These are phyloP conservation scores for Potorous gilbertii DNA, from an alignment of 2,797 vertebrate species.

Conservation along the genomic window DNA sequence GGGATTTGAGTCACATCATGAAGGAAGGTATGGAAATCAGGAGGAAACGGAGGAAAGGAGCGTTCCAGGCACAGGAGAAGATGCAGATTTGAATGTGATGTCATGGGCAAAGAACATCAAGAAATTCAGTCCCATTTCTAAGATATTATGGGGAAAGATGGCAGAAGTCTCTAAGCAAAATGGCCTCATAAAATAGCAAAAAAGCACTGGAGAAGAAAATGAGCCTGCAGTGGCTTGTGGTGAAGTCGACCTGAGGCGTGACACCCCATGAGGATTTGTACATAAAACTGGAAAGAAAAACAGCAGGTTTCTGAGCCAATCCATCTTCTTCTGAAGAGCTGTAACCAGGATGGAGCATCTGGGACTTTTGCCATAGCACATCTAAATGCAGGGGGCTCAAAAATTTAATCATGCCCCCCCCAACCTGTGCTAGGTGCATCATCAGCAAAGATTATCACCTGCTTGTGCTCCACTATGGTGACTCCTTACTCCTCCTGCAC, in stretches of 20 bases:
- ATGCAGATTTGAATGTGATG: not conserved
- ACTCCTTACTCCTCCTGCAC: not conserved
- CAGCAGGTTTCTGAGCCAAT: not conserved
- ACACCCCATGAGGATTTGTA: not conserved
- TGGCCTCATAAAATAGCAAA: not conserved
- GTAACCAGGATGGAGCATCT: not conserved
- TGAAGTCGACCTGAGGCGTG: not conserved
- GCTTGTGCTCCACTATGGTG: not conserved
- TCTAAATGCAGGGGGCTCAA: not conserved
- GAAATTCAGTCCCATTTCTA: not conserved
- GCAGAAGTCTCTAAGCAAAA: not conserved
- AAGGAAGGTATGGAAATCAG: not conserved
- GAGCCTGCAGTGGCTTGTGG: not conserved
- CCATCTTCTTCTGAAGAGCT: not conserved
- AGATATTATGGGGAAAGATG: not conserved
- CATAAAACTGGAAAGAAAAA: not conserved
- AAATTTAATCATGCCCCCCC: not conserved
- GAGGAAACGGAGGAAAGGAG: not conserved
- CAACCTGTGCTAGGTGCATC: not conserved
- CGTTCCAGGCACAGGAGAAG: not conserved
- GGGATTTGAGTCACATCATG: not conserved
- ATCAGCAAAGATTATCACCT: not conserved
- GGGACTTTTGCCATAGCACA: not conserved
- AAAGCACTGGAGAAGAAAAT: not conserved
- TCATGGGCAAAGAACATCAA: not conserved